Conservation (phyloP, 2,888 invertebrate genomes). For the Yponomeuta sedellus region DNA sequence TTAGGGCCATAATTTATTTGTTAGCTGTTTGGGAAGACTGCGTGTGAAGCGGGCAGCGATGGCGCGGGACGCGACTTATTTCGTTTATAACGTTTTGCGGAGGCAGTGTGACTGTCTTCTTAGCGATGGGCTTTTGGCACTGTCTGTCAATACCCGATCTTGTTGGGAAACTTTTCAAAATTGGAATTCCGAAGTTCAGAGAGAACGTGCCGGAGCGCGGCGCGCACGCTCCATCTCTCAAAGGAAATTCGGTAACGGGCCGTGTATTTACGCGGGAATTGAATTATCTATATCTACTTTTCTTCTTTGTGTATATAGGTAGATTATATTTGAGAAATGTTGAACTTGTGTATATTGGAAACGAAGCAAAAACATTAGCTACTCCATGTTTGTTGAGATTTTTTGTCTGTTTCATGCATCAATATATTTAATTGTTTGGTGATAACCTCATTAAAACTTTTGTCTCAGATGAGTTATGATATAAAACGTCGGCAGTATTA, state of each 20-base stretch:
- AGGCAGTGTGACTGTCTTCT: slow-evolving; percentile 33
- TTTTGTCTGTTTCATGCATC: background rate
- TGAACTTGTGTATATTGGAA: slow-evolving; percentile 58
- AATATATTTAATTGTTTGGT: background rate
- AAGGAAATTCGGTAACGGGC: slow-evolving; percentile 71
- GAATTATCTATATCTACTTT: slow-evolving; percentile 56
- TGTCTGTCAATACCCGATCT: slow-evolving; percentile 69
- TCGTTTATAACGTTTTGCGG: background rate
- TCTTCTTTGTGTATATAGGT: slow-evolving; percentile 52
- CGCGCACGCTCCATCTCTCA: slow-evolving; percentile 49
- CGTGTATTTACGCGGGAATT: slow-evolving; percentile 66
- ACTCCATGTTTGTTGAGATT: background rate
- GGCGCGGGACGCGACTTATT: slow-evolving; percentile 4
- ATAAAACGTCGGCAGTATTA: slow-evolving; percentile 34
- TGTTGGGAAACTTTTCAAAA: slow-evolving; percentile 74
- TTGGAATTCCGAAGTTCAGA: slow-evolving; percentile 73
- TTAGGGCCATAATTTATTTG: background rate
- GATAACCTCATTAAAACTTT: background rate
- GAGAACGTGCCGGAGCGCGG: slow-evolving; percentile 64
- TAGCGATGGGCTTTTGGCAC: slow-evolving; percentile 58
- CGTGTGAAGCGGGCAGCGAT: background rate
- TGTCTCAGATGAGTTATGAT: slow-evolving; percentile 20
- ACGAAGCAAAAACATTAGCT: slow-evolving; percentile 20
- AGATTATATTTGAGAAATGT: slow-evolving; percentile 63
- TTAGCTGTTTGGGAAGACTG: background rate